phyloP scores from a whole-genome alignment of 2,113 vertebrate genomes.

The Tenrec ecaudatus region DNA sequence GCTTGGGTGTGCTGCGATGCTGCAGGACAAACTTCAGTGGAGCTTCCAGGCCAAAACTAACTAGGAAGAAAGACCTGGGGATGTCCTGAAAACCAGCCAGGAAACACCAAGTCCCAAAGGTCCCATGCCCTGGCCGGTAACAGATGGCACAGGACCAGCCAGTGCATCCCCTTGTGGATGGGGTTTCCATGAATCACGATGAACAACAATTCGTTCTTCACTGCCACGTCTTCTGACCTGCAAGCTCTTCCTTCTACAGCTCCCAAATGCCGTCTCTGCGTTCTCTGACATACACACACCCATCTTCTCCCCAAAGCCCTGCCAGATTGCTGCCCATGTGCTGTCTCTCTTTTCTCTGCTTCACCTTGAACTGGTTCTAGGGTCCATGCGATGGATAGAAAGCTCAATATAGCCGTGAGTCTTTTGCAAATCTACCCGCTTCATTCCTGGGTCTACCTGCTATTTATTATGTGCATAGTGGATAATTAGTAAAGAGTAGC shows the following conservation, averaged over 20 bases:
- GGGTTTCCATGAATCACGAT: not conserved
- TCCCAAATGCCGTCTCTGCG: not conserved
- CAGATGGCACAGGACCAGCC: not conserved
- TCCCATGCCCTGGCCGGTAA: not conserved
- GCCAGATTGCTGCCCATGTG: not conserved
- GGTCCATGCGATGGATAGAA: too few relatives aligned
- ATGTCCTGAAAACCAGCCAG: not conserved
- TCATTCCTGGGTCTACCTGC: too few relatives aligned
- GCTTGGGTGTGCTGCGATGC: not conserved
- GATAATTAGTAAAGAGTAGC: constrained; percentile 23
- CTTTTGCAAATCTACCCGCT: too few relatives aligned
- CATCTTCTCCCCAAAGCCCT: not conserved
- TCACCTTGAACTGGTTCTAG: too few relatives aligned
- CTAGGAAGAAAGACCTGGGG: not conserved
- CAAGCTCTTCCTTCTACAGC: not conserved
- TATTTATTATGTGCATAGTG: too few relatives aligned
- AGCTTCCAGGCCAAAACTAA: not conserved
- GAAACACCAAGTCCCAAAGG: not conserved
- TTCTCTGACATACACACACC: constrained; percentile 2
- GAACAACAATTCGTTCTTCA: not conserved
- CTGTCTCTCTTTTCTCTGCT: not conserved
- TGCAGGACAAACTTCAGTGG: not conserved
- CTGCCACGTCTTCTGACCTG: not conserved
- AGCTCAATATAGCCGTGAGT: too few relatives aligned
- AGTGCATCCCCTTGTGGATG: not conserved